A percentile compares a stretch with the other conserved stretches of the same genome.
These are phyloP conservation scores for Ochotona curzoniae DNA, from an alignment of 2,113 vertebrate species.

Conservation along the genomic window DNA sequence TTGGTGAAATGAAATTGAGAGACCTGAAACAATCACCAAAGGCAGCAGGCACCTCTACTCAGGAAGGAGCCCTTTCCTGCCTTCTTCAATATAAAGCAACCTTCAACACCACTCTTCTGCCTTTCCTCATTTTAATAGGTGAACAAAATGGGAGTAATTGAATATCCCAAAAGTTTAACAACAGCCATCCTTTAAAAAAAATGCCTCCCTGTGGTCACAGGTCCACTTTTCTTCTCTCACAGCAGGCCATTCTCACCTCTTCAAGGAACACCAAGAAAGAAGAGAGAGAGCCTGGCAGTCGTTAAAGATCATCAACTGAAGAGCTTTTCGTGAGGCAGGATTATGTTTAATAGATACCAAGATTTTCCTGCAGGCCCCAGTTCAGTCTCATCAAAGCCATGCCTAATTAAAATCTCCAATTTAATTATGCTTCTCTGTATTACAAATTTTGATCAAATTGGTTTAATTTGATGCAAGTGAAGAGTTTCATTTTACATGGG, in stretches of 20 bases:
- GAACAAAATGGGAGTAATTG: neutral
- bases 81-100: neutral
- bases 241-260: neutral
- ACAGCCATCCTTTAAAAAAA: slow-evolving; percentile 5
- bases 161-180: neutral
- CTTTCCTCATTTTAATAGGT: neutral
- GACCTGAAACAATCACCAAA: neutral
- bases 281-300: slow-evolving; percentile 38
- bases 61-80: neutral
- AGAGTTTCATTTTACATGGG: slow-evolving; percentile 12
- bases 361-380: slow-evolving; percentile 43
- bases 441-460: slow-evolving; percentile 71
- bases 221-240: neutral
- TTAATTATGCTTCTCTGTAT: slow-evolving; percentile 75
- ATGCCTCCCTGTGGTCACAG: accelerated
- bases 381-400: slow-evolving; percentile 77
- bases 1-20: slow-evolving; percentile 11
- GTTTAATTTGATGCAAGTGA: slow-evolving; percentile 74
- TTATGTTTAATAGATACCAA: slow-evolving; percentile 71
- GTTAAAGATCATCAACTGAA: slow-evolving; percentile 54
- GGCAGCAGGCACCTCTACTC: neutral
- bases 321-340: slow-evolving; percentile 49
- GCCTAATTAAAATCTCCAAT: slow-evolving; percentile 80
- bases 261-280: neutral
- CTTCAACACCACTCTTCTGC: neutral